phyloP scores from a whole-genome alignment of 1,140 invertebrate genomes.

The Hyles euphorbiae region DNA sequence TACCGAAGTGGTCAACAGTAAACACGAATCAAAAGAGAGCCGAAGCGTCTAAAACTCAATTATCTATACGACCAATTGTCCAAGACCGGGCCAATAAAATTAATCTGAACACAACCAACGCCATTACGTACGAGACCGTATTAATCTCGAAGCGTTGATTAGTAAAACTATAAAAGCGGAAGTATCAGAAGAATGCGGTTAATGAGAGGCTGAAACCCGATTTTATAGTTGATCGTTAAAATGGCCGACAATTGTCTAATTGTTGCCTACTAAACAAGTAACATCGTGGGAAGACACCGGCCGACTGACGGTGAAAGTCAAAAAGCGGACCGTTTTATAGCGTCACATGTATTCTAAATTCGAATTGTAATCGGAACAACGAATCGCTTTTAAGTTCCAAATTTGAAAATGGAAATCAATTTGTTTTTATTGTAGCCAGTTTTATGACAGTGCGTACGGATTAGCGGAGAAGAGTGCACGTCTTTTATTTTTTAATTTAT shows the following conservation, averaged over 20 bases:
- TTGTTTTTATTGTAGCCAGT: conserved; percentile 32
- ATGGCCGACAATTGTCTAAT: conserved; percentile 72
- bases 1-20: conserved; percentile 45
- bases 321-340: conserved; percentile 56
- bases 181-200: conserved; percentile 73
- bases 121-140: conserved; percentile 65
- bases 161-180: conserved; percentile 74
- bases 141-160: conserved; percentile 72
- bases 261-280: conserved; percentile 63
- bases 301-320: conserved; percentile 62
- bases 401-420: conserved; percentile 44
- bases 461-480: no score
- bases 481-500: no score
- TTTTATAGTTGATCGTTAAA: conserved; percentile 71
- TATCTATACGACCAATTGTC: conserved; percentile 50
- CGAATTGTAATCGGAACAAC: conserved; percentile 61
- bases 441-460: neutral
- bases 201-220: conserved; percentile 68
- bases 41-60: conserved; percentile 42
- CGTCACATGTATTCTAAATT: conserved; percentile 60
- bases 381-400: conserved; percentile 56
- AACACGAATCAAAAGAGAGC: conserved; percentile 36
- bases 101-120: conserved; percentile 61
- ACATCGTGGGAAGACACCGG: conserved; percentile 60
- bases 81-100: conserved; percentile 47